phyloP scores from a whole-genome alignment of 2,113 vertebrate genomes.

The Origma solitaria region DNA sequence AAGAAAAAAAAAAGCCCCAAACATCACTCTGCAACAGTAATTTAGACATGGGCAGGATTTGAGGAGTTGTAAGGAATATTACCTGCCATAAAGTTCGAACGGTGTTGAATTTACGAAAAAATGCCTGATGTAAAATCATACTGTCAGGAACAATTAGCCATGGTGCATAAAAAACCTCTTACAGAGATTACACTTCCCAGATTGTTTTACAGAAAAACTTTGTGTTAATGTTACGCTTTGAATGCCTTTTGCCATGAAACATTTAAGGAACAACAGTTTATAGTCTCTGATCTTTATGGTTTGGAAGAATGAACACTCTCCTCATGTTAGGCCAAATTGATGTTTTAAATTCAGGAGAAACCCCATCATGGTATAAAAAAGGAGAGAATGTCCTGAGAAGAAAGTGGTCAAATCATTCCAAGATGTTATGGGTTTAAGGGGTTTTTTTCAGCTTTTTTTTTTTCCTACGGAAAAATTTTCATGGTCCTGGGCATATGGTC shows the following conservation, averaged over 20 bases:
- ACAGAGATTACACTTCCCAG: slow-evolving; percentile 51
- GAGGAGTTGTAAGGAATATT: slow-evolving; percentile 21
- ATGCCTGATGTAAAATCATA: slow-evolving; percentile 47
- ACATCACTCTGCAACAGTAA: not conserved
- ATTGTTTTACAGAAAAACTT: slow-evolving; percentile 66
- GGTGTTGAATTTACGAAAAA: slow-evolving; percentile 35
- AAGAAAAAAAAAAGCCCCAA: not conserved
- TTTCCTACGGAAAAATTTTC: slow-evolving; percentile 49
- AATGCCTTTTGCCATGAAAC: slow-evolving; percentile 60
- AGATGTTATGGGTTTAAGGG: slow-evolving; percentile 54
- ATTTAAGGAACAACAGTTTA: slow-evolving; percentile 64
- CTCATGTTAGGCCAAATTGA: slow-evolving; percentile 30
- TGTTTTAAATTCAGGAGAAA: slow-evolving; percentile 58
- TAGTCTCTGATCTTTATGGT: slow-evolving; percentile 69
- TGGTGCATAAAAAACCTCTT: slow-evolving; percentile 59
- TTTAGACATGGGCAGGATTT: slow-evolving; percentile 19
- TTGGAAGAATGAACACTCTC: slow-evolving; percentile 21
- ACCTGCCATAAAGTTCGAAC: slow-evolving; percentile 37
- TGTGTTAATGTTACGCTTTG: slow-evolving; percentile 66
- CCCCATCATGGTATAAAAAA: slow-evolving; percentile 29
- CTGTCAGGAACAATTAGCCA: slow-evolving; percentile 65
- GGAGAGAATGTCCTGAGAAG: slow-evolving; percentile 51
- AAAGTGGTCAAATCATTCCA: slow-evolving; percentile 65
- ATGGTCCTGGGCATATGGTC: slow-evolving; percentile 64
- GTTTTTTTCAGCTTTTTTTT: not conserved